Percentiles rank a stretch among this genome's conserved stretches.
Conservation (phyloP, 2,888 invertebrate species). For the Drosophila phalerata region DNA sequence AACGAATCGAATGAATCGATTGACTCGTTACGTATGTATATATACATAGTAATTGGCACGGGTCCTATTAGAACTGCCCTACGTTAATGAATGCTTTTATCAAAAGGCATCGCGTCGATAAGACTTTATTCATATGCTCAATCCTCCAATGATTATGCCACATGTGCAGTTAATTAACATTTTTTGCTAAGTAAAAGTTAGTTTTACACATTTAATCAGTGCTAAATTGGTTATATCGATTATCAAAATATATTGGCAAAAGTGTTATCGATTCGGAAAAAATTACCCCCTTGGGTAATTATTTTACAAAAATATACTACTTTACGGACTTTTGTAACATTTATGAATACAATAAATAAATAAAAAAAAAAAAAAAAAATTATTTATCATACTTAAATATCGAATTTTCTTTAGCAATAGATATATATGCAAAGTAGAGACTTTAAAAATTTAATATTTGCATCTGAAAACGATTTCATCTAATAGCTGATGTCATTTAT, state of each 20-base stretch:
- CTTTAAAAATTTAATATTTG: not conserved
- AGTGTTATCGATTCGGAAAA: not conserved
- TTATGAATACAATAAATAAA: too few species aligned
- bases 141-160: slow-evolving; percentile 5
- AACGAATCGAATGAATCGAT: not conserved
- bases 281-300: not conserved
- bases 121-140: not conserved
- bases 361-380: too few species aligned
- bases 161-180: not conserved
- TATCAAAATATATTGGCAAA: not conserved
- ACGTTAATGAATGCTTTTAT: slow-evolving; percentile 43
- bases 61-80: slow-evolving; percentile 41
- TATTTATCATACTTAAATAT: not conserved
- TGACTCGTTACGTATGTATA: not conserved
- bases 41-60: slow-evolving; percentile 1
- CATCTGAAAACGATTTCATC: not conserved
- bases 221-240: not conserved
- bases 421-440: not conserved
- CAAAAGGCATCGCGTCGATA: slow-evolving; percentile 3
- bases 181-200: not conserved
- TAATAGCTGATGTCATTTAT: not conserved
- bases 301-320: too few species aligned
- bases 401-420: not conserved
- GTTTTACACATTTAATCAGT: not conserved
- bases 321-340: too few species aligned